Base-by-base conservation (phyloP, 2,797 vertebrate species). In the Cygnus olor region DNA sequence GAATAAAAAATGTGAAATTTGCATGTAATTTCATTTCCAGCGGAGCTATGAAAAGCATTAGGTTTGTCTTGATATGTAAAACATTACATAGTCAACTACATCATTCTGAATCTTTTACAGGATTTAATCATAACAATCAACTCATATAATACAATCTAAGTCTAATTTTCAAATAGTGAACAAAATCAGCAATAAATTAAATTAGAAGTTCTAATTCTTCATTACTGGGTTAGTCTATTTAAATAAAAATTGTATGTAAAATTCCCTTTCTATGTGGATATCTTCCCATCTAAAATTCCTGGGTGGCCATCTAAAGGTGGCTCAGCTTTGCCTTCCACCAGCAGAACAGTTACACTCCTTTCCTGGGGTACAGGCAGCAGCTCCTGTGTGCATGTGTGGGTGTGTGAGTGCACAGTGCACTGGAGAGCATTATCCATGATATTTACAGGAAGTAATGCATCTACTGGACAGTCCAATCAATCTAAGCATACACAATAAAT, bases 181-280 rank as follows among this genome's bases (percentile, higher is more conserved):
- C 69, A 89, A 93, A 96, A 94, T 94, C 81, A 97, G 66, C 88
- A 94, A 85, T 94, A 91, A 78, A 70, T 87, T 10, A 93, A 95
- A 91, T 89, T 61, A 94, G 82, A 32, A 69, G 83, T n/a, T 97
- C 94, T 86, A 94, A 83, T 80, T 68, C 56, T 85, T 89, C 57
- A n/a, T 80, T 90, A 73, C 57, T 88, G 17, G 40, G n/a, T 53
- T 96, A 77, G 68, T 65, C 78, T 88, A 77, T 74, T 83, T 74
- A 76, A 96, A 80, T 82, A 95, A 95, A 96, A 89, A 71, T 77
- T 27, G 14, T 90, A 19, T 76, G 83, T 87, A n/a, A 61, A 94
- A 17, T 90, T 89, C 69, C 63, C 87, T 85, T 94, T 6, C 40
- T 54, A 6, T 44, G 10, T 32, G 9, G 2, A 4, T 64, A 27